Percentiles rank a stretch among this genome's conserved stretches.
Evolutionary conservation across 2,888 invertebrate genomes (phyloP).

Genomic region (Abrostola triplasia): DNA sequence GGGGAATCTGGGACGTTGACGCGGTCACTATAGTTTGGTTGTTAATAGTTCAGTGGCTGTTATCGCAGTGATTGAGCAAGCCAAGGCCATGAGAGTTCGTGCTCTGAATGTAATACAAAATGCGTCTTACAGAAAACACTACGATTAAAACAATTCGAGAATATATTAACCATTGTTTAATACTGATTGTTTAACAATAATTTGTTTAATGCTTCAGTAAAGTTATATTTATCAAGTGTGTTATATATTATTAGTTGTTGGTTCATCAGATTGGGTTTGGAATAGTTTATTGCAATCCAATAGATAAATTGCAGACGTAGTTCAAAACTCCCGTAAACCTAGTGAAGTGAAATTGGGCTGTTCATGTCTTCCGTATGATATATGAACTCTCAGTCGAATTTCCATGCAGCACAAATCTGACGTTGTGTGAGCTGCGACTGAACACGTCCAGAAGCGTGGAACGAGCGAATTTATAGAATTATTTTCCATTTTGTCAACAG

Average conservation of each 20-base stretch:
- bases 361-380: conserved; percentile 12
- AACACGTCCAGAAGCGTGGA: background rate
- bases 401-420: background rate
- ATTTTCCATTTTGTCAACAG: background rate
- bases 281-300: conserved; percentile 11
- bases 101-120: conserved; percentile 68
- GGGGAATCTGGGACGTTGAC: conserved; percentile 20
- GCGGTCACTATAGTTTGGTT: conserved; percentile 36
- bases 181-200: conserved; percentile 21
- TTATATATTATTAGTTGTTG: too few species aligned
- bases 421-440: background rate
- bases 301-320: conserved; percentile 32
- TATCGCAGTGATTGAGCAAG: conserved; percentile 67
- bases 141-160: conserved; percentile 51
- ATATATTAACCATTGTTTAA: conserved; percentile 51
- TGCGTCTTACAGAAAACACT: conserved; percentile 58
- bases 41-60: conserved; percentile 58
- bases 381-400: conserved; percentile 15
- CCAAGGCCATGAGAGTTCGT: conserved; percentile 67
- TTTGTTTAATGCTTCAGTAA: conserved; percentile 15
- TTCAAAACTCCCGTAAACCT: conserved; percentile 18
- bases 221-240: background rate
- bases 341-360: conserved; percentile 35
- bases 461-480: background rate
- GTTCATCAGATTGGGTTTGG: background rate